A percentile compares a stretch with the other conserved stretches of the same genome.
Conservation (phyloP, 2,888 invertebrate species). For the Andrena haemorrhoa region DNA sequence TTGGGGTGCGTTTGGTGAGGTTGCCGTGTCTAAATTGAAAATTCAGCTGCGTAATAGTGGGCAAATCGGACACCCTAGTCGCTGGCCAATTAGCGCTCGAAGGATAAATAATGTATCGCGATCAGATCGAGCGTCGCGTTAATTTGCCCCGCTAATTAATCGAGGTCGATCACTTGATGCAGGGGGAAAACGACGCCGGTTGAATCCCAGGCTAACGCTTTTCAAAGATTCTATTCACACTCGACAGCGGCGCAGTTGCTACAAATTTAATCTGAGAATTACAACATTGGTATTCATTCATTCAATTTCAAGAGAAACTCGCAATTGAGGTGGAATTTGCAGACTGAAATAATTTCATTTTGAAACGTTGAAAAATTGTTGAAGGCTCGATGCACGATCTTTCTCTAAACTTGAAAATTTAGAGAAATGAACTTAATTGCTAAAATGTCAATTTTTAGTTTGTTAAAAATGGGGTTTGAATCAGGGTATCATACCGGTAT, state of each 20-base stretch:
- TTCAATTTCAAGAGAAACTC: too few relatives aligned
- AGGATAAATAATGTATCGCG: slow-evolving; percentile 67
- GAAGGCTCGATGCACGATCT: too few relatives aligned
- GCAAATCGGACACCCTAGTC: slow-evolving; percentile 41
- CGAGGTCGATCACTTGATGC: slow-evolving; percentile 51
- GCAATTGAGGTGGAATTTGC: too few relatives aligned
- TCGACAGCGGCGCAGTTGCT: neutral
- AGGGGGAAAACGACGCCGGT: slow-evolving; percentile 18
- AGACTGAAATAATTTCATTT: too few relatives aligned
- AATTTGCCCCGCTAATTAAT: slow-evolving; percentile 72
- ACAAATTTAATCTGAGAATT: too few relatives aligned
- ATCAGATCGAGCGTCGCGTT: slow-evolving; percentile 70
- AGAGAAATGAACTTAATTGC: too few relatives aligned
- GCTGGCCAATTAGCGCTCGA: slow-evolving; percentile 64
- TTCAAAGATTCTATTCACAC: neutral
- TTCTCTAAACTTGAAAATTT: too few relatives aligned
- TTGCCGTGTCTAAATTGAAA: slow-evolving; percentile 4
- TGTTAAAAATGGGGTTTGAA: too few relatives aligned
- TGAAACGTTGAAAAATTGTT: too few relatives aligned
- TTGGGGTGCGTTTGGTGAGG: neutral
- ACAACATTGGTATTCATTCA: too few relatives aligned
- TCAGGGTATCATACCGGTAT: too few relatives aligned
- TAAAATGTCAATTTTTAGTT: too few relatives aligned
- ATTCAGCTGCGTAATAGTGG: slow-evolving; percentile 8
- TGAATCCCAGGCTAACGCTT: neutral